Evolutionary conservation across 1,140 invertebrate species (phyloP), one percentile per base, ranked within the genome.

Genomic region (Leucophenga varia): DNA sequence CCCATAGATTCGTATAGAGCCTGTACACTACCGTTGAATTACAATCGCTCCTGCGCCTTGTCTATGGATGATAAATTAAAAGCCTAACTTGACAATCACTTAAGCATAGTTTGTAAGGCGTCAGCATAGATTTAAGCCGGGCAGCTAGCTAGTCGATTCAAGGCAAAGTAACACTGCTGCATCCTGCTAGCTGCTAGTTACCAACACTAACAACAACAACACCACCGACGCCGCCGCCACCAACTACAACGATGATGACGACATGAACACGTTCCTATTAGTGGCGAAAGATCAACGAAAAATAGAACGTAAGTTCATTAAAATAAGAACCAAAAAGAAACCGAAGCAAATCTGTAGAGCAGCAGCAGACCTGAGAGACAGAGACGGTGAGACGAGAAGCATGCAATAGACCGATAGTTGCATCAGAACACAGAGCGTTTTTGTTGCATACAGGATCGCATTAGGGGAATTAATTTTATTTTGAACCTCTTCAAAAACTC

Each of bases 61-160:
- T 72, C 69, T 72, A 72, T 72, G 64, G 64, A 72, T 72, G 69
- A 72, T 72, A 72, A 72, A 72, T 72, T 72, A 72, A 72, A 72
- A 72, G 69, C 69, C 69, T 69, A 72, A 72, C 69, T 72, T 72
- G 69, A 72, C 69, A 72, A 72, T 72, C 69, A 72, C 69, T 72
- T 72, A 72, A 72, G 69, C 64, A 64, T 69, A 72, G 69, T 72
- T 72, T 72, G 69, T 72, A 72, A 69, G 63, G 64, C 63, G 63
- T 65, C 63, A 63, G 61, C 63, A 65, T 65, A 65, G 64, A 67
- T 68, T 67, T 68, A 68, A 67, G 48, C n/a, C n/a, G n/a, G n/a
- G n/a, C n/a, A n/a, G n/a, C n/a, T n/a, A n/a, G n/a, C n/a, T n/a
- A n/a, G n/a, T n/a, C n/a, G n/a, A n/a, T n/a, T 17, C 35, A 19